Evolutionary conservation across 2,888 invertebrate species (phyloP).

Genomic region (Yponomeuta plumbellus): DNA sequence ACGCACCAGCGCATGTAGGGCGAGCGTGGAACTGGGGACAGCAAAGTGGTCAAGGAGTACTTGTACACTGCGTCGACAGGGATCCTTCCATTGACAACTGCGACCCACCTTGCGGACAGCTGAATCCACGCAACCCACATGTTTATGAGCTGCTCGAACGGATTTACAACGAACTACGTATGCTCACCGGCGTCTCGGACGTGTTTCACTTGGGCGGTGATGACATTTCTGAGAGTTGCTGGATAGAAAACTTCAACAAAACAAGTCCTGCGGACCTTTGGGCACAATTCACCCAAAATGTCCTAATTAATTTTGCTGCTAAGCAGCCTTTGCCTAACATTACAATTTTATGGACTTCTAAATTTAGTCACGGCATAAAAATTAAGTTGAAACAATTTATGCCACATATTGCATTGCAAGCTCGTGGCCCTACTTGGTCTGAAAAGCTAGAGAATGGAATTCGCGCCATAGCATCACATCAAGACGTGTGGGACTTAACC

Average conservation of each 20-base stretch:
- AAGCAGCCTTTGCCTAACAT: constrained; percentile 68
- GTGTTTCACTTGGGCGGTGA: constrained; percentile 91
- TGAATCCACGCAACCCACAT: constrained; percentile 88
- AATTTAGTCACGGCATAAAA: constrained; percentile 31
- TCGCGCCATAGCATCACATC: constrained; percentile 88
- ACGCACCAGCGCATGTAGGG: constrained; percentile 93
- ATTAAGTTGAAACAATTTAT: constrained; percentile 57
- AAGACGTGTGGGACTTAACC: constrained; percentile 92
- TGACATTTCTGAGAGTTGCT: constrained; percentile 88
- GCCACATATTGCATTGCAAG: constrained; percentile 79
- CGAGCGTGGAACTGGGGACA: constrained; percentile 92
- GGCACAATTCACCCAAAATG: constrained; percentile 81
- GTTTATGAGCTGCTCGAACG: constrained; percentile 84
- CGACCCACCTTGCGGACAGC: constrained; percentile 91
- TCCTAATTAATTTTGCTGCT: too few relatives aligned
- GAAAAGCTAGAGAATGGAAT: constrained; percentile 86
- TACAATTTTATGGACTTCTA: too few relatives aligned
- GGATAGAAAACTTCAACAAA: constrained; percentile 84
- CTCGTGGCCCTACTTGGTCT: constrained; percentile 90
- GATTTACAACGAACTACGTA: constrained; percentile 84
- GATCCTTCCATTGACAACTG: constrained; percentile 88
- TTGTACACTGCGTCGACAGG: constrained; percentile 88
- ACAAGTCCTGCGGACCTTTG: constrained; percentile 86
- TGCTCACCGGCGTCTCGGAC: constrained; percentile 84
- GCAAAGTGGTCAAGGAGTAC: constrained; percentile 82